Evolutionary conservation across 2,797 vertebrate genomes (phyloP).

Genomic region (Hipposideros larvatus): DNA sequence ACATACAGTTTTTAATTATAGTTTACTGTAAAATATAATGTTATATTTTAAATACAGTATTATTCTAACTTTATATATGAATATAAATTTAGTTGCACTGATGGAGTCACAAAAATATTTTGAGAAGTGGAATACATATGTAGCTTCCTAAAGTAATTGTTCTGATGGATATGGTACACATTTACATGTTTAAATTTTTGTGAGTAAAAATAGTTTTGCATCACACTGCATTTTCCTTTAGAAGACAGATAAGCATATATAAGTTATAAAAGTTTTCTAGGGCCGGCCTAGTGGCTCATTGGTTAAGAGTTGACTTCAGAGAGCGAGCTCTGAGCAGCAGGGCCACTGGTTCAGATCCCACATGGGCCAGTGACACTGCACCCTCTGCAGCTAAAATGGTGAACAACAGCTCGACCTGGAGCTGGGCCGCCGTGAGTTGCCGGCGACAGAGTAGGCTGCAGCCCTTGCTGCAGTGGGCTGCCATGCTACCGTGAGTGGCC

Average conservation of each 20-base stretch:
- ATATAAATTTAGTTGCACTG: not conserved
- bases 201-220: not conserved
- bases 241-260: not conserved
- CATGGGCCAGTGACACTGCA: no score
- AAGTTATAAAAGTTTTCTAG: not conserved
- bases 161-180: not conserved
- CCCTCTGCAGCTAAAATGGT: no score
- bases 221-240: not conserved
- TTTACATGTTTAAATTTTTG: not conserved
- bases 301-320: no score
- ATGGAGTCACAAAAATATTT: not conserved
- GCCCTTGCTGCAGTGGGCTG: no score
- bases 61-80: not conserved
- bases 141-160: conserved; percentile 19
- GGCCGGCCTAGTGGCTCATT: no score
- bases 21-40: not conserved
- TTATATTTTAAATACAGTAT: not conserved
- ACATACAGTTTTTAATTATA: not conserved
- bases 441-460: no score
- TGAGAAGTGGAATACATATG: not conserved
- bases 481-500: no score
- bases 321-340: no score
- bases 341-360: no score
- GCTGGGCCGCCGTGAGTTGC: no score
- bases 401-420: no score